Evolutionary conservation across 2,797 vertebrate genomes (phyloP).

Genomic region (Furcifer pardalis): DNA sequence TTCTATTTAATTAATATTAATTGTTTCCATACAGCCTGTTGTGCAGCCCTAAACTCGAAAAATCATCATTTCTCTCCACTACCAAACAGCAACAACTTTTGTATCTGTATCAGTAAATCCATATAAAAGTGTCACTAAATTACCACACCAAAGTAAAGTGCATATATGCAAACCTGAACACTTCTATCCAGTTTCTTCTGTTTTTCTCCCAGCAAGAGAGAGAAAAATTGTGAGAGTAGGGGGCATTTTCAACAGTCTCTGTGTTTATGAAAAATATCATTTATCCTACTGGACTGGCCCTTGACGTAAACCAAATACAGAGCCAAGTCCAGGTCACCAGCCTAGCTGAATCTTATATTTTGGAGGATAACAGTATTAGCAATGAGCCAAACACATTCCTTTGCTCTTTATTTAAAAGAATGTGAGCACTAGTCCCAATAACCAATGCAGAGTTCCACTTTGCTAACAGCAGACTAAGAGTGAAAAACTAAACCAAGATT

Average conservation of each 20-base stretch:
- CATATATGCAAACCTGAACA: not conserved
- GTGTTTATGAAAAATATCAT: not conserved
- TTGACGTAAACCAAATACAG: too few relatives aligned
- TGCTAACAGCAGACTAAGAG: too few relatives aligned
- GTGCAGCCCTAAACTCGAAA: not conserved
- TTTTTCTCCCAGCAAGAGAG: not conserved
- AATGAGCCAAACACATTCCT: too few relatives aligned
- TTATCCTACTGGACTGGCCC: too few relatives aligned
- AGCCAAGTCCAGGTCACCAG: too few relatives aligned
- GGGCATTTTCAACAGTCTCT: not conserved
- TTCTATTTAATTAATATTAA: not conserved
- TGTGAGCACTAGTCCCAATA: too few relatives aligned
- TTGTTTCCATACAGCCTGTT: not conserved
- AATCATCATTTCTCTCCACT: not conserved
- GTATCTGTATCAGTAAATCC: not conserved
- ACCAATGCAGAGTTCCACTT: too few relatives aligned
- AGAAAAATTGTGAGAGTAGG: not conserved
- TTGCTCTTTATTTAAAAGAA: too few relatives aligned
- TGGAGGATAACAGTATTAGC: too few relatives aligned
- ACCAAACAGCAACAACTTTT: not conserved
- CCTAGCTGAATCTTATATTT: too few relatives aligned
- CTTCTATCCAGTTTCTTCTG: not conserved
- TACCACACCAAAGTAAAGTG: not conserved
- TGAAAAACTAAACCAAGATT: too few relatives aligned
- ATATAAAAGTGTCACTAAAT: not conserved